Conservation (phyloP, 2,797 vertebrate genomes). For the Chrosomus eos region DNA sequence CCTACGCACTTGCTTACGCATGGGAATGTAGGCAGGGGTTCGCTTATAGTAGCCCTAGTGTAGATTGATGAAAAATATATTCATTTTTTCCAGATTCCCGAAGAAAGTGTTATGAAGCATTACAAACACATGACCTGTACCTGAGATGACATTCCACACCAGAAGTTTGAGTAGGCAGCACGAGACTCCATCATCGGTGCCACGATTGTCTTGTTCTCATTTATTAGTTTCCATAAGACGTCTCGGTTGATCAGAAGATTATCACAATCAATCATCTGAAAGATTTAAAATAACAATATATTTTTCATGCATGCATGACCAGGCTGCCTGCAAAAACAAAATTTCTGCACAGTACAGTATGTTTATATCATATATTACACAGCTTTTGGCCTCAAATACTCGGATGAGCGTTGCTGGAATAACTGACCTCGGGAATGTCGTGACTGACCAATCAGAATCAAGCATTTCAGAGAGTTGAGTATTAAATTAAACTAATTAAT, state of each 20-base stretch:
- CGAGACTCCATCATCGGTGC: constrained; percentile 93
- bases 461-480: no score
- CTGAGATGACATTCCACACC: constrained; percentile 95
- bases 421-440: no score
- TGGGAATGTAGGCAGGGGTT: constrained; percentile 90
- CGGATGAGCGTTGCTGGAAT: no score
- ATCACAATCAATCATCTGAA: constrained; percentile 86
- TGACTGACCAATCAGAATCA: no score
- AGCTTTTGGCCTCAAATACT: no score
- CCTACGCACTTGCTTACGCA: constrained; percentile 83
- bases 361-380: background rate
- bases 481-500: no score
- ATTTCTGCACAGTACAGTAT: background rate
- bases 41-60: constrained; percentile 90
- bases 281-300: background rate
- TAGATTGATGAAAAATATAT: background rate
- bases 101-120: background rate
- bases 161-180: constrained; percentile 95
- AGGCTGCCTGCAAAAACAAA: background rate
- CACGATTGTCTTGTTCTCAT: constrained; percentile 89
- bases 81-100: background rate
- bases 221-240: constrained; percentile 84
- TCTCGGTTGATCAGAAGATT: constrained; percentile 87
- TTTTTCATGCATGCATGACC: background rate
- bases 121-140: constrained; percentile 65